Percentiles rank a stretch among this genome's conserved stretches.
Evolutionary conservation across 2,888 invertebrate species (phyloP).

Genomic region (Epinotia brunnichana): DNA sequence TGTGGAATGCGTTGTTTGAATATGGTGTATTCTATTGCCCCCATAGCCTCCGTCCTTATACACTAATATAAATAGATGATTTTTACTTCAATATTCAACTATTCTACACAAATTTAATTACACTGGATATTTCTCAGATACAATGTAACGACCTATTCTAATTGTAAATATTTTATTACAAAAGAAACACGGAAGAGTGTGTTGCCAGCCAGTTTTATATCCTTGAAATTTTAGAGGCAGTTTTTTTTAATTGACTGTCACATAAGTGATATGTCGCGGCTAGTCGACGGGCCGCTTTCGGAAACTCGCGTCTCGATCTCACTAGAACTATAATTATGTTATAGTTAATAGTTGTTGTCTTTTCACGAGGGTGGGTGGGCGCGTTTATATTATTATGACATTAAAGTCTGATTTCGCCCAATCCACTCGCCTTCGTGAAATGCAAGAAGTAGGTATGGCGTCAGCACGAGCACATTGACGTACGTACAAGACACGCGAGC

Average conservation of each 20-base stretch:
- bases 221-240: constrained; percentile 55
- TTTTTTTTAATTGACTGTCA: constrained; percentile 75
- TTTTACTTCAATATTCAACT: constrained; percentile 62
- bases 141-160: constrained; percentile 65
- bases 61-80: constrained; percentile 57
- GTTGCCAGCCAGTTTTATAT: constrained; percentile 61
- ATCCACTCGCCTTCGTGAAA: too few species aligned
- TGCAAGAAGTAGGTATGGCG: too few species aligned
- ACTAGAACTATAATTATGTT: neutral
- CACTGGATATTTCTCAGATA: constrained; percentile 68
- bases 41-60: constrained; percentile 27
- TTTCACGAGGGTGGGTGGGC: neutral
- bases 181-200: constrained; percentile 61
- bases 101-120: constrained; percentile 76
- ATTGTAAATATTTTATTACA: constrained; percentile 67
- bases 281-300: constrained; percentile 47
- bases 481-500: neutral
- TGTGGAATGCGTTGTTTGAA: neutral
- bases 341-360: neutral
- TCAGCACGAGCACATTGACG: neutral
- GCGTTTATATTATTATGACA: too few species aligned
- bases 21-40: neutral
- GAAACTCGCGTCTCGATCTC: constrained; percentile 41
- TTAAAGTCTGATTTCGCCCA: too few species aligned
- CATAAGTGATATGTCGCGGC: constrained; percentile 75